These are phyloP conservation scores for Chrysomallon squamiferum DNA, from an alignment of 1,140 invertebrate genomes.

Conservation along the genomic window DNA sequence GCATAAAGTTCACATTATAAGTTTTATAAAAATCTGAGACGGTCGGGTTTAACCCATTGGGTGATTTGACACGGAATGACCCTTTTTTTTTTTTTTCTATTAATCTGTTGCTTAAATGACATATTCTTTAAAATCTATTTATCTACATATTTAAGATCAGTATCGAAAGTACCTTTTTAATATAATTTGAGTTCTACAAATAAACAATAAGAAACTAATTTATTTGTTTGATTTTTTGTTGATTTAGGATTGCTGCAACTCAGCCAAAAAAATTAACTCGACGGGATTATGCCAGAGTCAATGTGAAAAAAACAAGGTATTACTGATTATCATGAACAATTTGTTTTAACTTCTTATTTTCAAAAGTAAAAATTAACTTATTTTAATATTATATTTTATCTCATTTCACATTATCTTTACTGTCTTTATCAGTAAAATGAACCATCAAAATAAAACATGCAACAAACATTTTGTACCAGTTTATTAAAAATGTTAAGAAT, in stretches of 20 bases:
- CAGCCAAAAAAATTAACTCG: neutral
- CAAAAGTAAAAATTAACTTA: neutral
- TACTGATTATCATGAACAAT: neutral
- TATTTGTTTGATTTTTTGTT: no score
- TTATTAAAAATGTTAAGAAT: neutral
- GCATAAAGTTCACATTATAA: no score
- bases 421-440: neutral
- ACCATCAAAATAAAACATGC: neutral
- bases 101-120: no score
- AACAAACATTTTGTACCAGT: neutral
- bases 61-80: no score
- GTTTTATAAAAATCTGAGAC: no score
- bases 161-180: no score
- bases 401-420: neutral
- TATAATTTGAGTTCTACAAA: no score
- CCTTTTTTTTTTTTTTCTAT: no score
- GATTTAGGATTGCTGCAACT: neutral
- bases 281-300: slow-evolving; percentile 2
- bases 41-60: no score
- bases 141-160: no score
- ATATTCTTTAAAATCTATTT: no score
- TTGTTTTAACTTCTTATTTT: neutral
- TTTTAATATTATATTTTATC: neutral
- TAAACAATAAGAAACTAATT: no score
- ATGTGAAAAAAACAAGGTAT: slow-evolving; percentile 8